These are phyloP conservation scores for Naso thynnoides DNA, from an alignment of 2,797 vertebrate genomes.

Conservation along the genomic window DNA sequence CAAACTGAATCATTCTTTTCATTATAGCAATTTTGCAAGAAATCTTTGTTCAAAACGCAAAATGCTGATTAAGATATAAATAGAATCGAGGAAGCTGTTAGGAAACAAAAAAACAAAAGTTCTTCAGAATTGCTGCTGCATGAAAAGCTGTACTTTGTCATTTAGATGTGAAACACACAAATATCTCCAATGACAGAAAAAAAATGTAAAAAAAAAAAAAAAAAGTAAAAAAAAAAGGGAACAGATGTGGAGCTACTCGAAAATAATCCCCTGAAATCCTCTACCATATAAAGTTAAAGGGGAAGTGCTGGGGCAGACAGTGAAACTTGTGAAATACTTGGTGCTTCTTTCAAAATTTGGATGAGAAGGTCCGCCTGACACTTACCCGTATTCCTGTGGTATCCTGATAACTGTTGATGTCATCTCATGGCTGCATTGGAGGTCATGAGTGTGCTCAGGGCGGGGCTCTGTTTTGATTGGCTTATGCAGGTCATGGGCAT, in stretches of 20 bases:
- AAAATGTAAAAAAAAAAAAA: no score
- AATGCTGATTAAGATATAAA: no score
- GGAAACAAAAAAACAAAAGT: no score
- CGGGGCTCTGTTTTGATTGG: slow-evolving; percentile 92
- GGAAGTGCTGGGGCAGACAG: slow-evolving; percentile 31
- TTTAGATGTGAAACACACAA: no score
- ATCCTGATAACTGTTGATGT: slow-evolving; percentile 90
- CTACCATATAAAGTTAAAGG: slow-evolving; percentile 36
- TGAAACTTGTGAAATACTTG: slow-evolving; percentile 15
- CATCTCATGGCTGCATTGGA: slow-evolving; percentile 88
- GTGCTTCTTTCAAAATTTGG: slow-evolving; percentile 15
- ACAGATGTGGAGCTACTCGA: background rate
- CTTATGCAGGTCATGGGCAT: slow-evolving; percentile 86
- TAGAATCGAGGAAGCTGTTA: no score
- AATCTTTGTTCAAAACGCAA: no score
- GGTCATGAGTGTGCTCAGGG: slow-evolving; percentile 82
- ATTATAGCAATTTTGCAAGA: background rate
- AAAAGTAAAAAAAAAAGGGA: slow-evolving; percentile 5
- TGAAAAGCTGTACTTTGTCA: no score
- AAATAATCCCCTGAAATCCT: slow-evolving; percentile 6
- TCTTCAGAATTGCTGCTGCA: no score
- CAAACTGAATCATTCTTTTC: background rate
- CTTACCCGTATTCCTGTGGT: slow-evolving; percentile 89
- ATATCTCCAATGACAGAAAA: no score
- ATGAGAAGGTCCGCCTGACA: slow-evolving; percentile 47